A percentile compares a stretch with the other conserved stretches of the same genome.
These are phyloP conservation scores for Oeneis ivallda DNA, from an alignment of 2,888 invertebrate genomes.

Conservation along the genomic window DNA sequence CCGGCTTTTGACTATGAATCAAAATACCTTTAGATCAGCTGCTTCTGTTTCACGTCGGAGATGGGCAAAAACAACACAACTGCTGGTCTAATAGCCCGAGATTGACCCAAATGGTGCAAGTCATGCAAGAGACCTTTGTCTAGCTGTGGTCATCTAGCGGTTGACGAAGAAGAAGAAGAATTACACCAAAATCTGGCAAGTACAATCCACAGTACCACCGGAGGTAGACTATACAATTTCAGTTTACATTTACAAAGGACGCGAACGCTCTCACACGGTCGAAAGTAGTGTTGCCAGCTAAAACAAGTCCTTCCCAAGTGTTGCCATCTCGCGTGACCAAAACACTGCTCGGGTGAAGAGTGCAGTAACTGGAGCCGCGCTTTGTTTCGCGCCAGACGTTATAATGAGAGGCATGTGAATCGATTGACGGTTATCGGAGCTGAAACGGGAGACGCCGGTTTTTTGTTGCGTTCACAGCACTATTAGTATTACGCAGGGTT, in stretches of 20 bases:
- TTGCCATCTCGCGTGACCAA: conserved; percentile 67
- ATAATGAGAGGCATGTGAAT: conserved; percentile 79
- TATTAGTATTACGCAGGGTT: conserved; percentile 37
- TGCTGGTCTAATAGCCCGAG: too few relatives aligned
- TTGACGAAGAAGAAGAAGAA: too few relatives aligned
- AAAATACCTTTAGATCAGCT: too few relatives aligned
- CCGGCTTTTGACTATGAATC: too few relatives aligned
- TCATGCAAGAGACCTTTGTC: too few relatives aligned
- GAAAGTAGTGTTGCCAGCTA: conserved; percentile 53
- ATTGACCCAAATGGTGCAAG: too few relatives aligned
- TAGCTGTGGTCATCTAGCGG: too few relatives aligned
- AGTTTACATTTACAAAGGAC: conserved; percentile 38
- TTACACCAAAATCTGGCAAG: too few relatives aligned
- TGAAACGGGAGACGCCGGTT: conserved; percentile 63
- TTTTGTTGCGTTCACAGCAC: conserved; percentile 46
- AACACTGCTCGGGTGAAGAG: conserved; percentile 66
- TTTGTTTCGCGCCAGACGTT: conserved; percentile 77
- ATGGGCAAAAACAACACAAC: too few relatives aligned
- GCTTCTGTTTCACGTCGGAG: too few relatives aligned
- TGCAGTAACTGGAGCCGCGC: conserved; percentile 68
- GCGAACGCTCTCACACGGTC: conserved; percentile 28
- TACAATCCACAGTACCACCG: not conserved
- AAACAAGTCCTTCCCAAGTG: conserved; percentile 62
- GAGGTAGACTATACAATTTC: conserved; percentile 26
- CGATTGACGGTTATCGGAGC: conserved; percentile 72